Conservation (phyloP, 2,888 invertebrate genomes). For the Xestia ashworthii region DNA sequence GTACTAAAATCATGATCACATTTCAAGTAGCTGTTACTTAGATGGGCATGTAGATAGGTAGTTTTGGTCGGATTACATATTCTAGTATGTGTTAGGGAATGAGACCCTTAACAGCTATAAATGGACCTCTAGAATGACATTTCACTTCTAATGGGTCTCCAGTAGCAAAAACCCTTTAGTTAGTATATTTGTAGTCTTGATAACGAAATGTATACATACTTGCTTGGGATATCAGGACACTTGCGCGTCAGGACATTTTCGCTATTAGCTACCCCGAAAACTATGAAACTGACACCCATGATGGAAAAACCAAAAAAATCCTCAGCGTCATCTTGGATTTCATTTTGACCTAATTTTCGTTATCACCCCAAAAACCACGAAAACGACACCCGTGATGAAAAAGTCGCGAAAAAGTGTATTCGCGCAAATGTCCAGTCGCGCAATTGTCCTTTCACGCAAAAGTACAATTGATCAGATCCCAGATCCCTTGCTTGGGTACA, state of each 20-base stretch:
- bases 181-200: background rate
- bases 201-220: background rate
- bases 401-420: too few species aligned
- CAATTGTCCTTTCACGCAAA: too few species aligned
- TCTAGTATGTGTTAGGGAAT: slow-evolving; percentile 11
- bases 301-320: too few species aligned
- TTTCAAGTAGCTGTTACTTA: slow-evolving; percentile 61
- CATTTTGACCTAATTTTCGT: too few species aligned
- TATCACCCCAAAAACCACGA: too few species aligned
- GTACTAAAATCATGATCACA: slow-evolving; percentile 65
- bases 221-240: background rate
- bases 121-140: background rate
- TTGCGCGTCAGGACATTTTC: too few species aligned
- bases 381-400: too few species aligned
- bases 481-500: background rate
- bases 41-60: slow-evolving; percentile 12
- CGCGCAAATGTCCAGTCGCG: too few species aligned
- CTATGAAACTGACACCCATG: too few species aligned
- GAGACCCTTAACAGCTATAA: background rate
- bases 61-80: slow-evolving; percentile 40
- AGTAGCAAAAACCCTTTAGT: background rate
- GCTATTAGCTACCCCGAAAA: too few species aligned
- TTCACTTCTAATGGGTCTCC: background rate
- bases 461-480: too few species aligned
- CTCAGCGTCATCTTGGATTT: too few species aligned